These are phyloP conservation scores for Baronia brevicornis DNA, from an alignment of 2,888 invertebrate genomes.

Conservation along the genomic window DNA sequence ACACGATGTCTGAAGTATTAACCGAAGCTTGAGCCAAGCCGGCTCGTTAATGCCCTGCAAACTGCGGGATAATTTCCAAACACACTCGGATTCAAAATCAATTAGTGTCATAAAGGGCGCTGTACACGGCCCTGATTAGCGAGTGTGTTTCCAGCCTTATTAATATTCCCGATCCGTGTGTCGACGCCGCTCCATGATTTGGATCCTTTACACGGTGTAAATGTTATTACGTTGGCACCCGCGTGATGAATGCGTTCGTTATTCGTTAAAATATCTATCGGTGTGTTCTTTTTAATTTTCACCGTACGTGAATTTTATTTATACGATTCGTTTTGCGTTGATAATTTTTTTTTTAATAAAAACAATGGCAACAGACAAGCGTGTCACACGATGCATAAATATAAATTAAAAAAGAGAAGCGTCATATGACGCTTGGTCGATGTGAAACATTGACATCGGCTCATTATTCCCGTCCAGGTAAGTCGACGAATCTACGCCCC, in stretches of 20 bases:
- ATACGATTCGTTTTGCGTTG: too few species aligned
- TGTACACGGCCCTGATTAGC: conserved; percentile 31
- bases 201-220: conserved; percentile 24
- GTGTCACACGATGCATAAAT: too few species aligned
- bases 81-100: conserved; percentile 26
- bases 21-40: neutral
- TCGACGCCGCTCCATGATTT: conserved; percentile 22
- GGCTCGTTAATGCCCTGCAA: conserved; percentile 7
- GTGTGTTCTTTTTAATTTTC: conserved; percentile 4
- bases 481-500: too few species aligned
- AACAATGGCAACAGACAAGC: too few species aligned
- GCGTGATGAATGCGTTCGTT: conserved; percentile 20
- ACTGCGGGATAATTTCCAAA: conserved; percentile 11
- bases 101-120: conserved; percentile 28
- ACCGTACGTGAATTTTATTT: too few species aligned
- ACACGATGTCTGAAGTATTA: too few species aligned
- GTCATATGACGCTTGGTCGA: too few species aligned
- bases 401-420: too few species aligned
- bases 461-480: too few species aligned
- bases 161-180: conserved; percentile 32
- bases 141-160: conserved; percentile 22
- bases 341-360: too few species aligned
- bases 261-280: conserved; percentile 10
- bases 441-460: too few species aligned
- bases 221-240: conserved; percentile 28